A percentile compares a stretch with the other conserved stretches of the same genome.
Evolutionary conservation across 2,797 vertebrate genomes (phyloP).

Genomic region (Lepidocolaptes lacrymiger): DNA sequence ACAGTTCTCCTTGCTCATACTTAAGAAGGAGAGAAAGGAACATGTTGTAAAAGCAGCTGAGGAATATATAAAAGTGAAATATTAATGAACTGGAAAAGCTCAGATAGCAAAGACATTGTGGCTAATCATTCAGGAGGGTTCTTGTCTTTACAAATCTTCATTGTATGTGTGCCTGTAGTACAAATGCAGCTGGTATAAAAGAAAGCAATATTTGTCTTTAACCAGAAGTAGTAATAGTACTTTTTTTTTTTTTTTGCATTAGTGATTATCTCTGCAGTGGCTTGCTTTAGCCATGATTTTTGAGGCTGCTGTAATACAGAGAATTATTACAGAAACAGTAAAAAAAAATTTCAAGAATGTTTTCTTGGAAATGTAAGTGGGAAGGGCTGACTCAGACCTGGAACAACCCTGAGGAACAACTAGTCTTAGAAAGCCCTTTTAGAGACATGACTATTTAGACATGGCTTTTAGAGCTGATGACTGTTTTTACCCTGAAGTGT

Average conservation of each 20-base stretch:
- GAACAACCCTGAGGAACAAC: not conserved
- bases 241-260: not conserved
- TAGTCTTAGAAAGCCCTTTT: not conserved
- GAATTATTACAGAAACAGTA: not conserved
- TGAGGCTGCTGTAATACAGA: not conserved
- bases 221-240: not conserved
- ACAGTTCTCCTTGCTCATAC: conserved; percentile 38
- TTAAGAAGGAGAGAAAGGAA: conserved; percentile 60
- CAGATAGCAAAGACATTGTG: conserved; percentile 1
- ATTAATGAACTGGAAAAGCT: conserved; percentile 70
- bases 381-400: not conserved
- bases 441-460: not conserved
- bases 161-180: not conserved
- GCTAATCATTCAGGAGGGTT: conserved; percentile 23
- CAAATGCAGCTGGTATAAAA: not conserved
- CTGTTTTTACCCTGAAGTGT: not conserved
- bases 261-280: not conserved
- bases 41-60: conserved; percentile 59
- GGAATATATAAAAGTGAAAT: conserved; percentile 73
- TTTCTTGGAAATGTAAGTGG: conserved; percentile 4
- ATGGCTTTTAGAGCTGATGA: too few species aligned
- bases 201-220: not conserved
- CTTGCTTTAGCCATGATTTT: not conserved
- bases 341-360: not conserved
- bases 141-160: not conserved